phyloP scores from a whole-genome alignment of 1,140 invertebrate genomes.

The Thaumatotibia leucotreta region DNA sequence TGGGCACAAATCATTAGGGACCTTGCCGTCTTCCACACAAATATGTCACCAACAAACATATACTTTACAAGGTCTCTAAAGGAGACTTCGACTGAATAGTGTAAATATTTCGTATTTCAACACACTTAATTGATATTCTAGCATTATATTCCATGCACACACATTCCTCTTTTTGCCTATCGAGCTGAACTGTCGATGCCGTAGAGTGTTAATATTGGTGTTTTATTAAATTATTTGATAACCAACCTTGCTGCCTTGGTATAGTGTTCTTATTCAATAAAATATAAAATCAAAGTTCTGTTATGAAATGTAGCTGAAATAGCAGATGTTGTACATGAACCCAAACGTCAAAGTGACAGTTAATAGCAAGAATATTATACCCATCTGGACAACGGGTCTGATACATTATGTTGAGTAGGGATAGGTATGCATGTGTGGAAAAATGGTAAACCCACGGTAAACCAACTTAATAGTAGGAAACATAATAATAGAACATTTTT shows the following conservation, averaged over 20 bases:
- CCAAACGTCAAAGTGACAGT: no score
- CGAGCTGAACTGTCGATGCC: not conserved
- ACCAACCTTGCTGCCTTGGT: not conserved
- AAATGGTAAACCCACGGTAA: no score
- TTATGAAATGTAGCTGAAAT: not conserved
- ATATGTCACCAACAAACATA: not conserved
- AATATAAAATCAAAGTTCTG: not conserved
- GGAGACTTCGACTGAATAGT: not conserved
- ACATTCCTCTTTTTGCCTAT: not conserved
- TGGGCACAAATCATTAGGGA: not conserved
- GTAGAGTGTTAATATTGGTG: not conserved
- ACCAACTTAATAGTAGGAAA: no score
- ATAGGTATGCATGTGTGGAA: no score
- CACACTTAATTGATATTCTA: not conserved
- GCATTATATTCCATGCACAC: not conserved
- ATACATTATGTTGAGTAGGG: no score
- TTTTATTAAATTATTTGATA: not conserved
- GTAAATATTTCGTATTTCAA: not conserved
- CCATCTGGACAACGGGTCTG: no score
- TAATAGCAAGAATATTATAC: no score
- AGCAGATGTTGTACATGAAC: no score
- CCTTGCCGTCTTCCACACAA: not conserved
- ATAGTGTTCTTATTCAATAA: not conserved
- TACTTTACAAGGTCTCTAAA: not conserved
- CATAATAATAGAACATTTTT: no score